Evolutionary conservation across 2,888 invertebrate genomes (phyloP), one percentile per base, ranked within the genome.

Genomic region (Dastarcus helophoroides): DNA sequence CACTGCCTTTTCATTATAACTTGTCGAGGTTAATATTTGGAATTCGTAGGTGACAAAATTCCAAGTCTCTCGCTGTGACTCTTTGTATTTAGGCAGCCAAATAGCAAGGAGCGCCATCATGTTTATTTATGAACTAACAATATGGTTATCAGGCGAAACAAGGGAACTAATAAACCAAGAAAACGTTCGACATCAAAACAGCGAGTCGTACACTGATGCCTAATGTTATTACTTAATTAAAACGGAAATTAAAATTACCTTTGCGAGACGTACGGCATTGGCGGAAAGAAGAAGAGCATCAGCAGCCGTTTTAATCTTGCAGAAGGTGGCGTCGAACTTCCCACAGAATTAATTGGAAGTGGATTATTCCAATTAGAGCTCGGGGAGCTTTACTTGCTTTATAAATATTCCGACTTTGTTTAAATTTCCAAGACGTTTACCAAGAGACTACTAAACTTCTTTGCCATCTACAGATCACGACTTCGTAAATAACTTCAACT

Each of bases 281-380:
- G 29, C 33, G 30, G 32, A 35, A 39, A 40, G 27, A 31, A 33
- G 31, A 21, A 35, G 26, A 14, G 29, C 29, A 22, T 29, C 24
- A n/a, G 27, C 8, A 7, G 24, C 16, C 27, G 29, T 43, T 46
- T 50, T 53, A 53, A 56, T 53, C 49, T 51, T 48, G 48, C 51
- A 51, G 52, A 52, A 56, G 54, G 53, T 54, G 51, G 51, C 50
- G 51, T 47, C 47, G 54, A 49, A 53, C 49, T 53, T 50, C 46
- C 51, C 52, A 46, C 51, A 47, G 51, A 58, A 56, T 57, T 57
- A 58, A 56, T 57, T 54, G 54, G 51, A 53, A 54, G 46, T 53
- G 56, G 58, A 59, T 59, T 59, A 59, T 56, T 55, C 55, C 56
- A 58, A 57, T 59, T 59, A 58, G 54, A 51, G 51, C 42, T 50